Evolutionary conservation across 1,140 invertebrate species (phyloP).

Genomic region (Sitobion miscanthi): DNA sequence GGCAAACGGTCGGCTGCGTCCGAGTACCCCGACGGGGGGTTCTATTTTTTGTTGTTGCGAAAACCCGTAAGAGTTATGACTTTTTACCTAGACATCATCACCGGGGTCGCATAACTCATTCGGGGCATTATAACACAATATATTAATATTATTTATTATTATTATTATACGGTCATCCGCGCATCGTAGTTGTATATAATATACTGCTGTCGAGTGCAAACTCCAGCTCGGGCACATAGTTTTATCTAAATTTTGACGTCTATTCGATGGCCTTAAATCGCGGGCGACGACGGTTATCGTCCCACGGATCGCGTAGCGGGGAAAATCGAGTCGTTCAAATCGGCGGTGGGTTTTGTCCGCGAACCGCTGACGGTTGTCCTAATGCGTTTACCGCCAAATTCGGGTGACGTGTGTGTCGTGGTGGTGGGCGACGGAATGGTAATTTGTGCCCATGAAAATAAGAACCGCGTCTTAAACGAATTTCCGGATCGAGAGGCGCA

Average conservation of each 20-base stretch:
- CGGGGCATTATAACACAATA: not conserved
- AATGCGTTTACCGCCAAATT: too few species aligned
- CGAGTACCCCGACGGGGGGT: not conserved
- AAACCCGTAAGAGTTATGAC: slow-evolving; percentile 1
- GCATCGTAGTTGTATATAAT: not conserved
- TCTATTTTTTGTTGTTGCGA: not conserved
- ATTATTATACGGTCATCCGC: not conserved
- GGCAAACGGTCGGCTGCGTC: too few species aligned
- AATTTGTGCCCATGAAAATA: not conserved
- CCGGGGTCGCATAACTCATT: not conserved
- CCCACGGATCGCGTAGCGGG: not conserved
- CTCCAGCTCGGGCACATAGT: not conserved
- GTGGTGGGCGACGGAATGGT: not conserved
- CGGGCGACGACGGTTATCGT: not conserved
- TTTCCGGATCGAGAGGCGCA: slow-evolving; percentile 22
- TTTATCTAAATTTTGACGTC: not conserved
- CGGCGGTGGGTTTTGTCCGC: not conserved
- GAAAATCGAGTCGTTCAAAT: not conserved
- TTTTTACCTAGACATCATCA: not conserved
- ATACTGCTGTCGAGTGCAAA: not conserved
- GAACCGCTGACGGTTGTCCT: not conserved
- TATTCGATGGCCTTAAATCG: not conserved
- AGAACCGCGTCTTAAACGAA: not conserved
- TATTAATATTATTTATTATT: not conserved
- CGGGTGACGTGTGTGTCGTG: too few species aligned